phyloP scores from a whole-genome alignment of 2,888 invertebrate species.

The Spisula solida region DNA sequence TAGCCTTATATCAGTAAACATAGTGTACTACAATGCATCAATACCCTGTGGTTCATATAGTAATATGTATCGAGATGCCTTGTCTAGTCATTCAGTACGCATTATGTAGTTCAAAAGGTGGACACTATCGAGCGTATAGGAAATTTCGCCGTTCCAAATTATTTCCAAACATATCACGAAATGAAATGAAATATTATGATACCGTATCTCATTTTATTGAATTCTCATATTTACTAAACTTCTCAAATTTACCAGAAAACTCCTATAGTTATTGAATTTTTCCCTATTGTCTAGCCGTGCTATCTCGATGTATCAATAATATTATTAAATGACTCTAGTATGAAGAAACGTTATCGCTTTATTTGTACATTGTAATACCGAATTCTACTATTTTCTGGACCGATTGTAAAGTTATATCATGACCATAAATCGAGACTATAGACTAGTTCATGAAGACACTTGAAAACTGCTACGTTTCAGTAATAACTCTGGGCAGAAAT shows the following conservation, averaged over 20 bases:
- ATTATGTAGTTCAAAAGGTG: too few species aligned
- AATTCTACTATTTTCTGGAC: constrained; percentile 33
- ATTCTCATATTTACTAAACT: background rate
- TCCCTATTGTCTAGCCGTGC: background rate
- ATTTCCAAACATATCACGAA: background rate
- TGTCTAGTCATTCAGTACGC: too few species aligned
- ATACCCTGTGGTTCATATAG: too few species aligned
- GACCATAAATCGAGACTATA: constrained; percentile 22
- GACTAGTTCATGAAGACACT: constrained; percentile 23
- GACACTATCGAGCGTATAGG: too few species aligned
- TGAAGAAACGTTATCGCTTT: background rate
- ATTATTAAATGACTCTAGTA: constrained; percentile 17
- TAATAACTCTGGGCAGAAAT: constrained; percentile 62
- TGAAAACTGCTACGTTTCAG: constrained; percentile 51
- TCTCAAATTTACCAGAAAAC: background rate
- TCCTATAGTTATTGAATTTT: background rate
- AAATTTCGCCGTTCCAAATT: too few species aligned
- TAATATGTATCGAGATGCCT: too few species aligned
- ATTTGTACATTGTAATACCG: background rate
- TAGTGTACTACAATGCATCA: too few species aligned
- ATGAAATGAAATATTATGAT: background rate
- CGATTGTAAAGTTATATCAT: constrained; percentile 47
- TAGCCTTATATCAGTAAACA: too few species aligned
- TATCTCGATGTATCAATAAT: background rate
- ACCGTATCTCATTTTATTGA: too few species aligned